Evolutionary conservation across 2,797 vertebrate genomes (phyloP), one percentile per base, ranked within the genome.

Genomic region (Mormyrus hasselquistii): DNA sequence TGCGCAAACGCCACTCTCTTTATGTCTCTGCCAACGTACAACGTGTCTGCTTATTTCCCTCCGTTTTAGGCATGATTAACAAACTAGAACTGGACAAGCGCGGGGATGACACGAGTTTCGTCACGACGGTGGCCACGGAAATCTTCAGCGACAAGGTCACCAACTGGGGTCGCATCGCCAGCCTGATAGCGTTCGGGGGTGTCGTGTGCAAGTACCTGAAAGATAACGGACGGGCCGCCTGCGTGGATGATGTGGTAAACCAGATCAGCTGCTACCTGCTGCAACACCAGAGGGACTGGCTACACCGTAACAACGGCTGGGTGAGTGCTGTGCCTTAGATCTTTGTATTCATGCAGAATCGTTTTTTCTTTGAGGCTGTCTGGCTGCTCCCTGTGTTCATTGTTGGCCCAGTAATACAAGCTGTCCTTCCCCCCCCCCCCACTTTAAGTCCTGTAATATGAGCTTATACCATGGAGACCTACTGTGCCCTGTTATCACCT

Each of bases 111-210:
- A 90, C 96, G 90, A 92, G 92, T 2, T 93, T 96, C 0, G 89
- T 99, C 1, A 91, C 93, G 0, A 62, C 79, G 0, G 96, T 99
- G 86, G 97, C 97, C 0, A 90, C 59, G 0, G 96, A 93, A 0
- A 8, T 98, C 0, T 99, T 99, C 87, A 94, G 92, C 0, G 98
- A 99, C 0, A 96, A 97, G 0, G 92, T 92, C 3, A 98, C 97
- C 59, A 99, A 99, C 95, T 99, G 98, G 98, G 98, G 98, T 0
- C 96, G 98, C 0, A 94, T 99, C 53, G 95, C 95, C 92, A 98
- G 97, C 1, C 94, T 99, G 22, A 91, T 98, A 88, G 94, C 97
- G 0, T 99, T 99, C 0, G 97, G 97, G 0, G 97, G 96, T 0
- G 95, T 96, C 1, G 95, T 99, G 88, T 96, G 96, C 2, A 96